Evolutionary conservation across 2,113 vertebrate genomes (phyloP).

Genomic region (Hassar affinis): DNA sequence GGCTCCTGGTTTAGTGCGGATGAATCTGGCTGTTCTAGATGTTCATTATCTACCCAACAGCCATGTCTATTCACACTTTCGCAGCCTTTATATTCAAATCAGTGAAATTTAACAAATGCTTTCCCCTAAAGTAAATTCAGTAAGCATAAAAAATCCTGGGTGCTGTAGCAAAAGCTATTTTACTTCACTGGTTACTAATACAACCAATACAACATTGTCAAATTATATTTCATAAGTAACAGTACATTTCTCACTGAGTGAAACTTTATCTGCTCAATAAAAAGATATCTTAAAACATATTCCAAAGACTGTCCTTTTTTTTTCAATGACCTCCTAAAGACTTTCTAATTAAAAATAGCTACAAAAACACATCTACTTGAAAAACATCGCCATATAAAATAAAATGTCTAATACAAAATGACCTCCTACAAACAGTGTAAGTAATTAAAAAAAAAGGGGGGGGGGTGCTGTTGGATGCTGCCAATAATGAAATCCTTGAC

Average conservation of each 20-base stretch:
- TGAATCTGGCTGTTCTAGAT: background rate
- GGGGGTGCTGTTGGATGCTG: background rate
- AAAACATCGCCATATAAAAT: no score
- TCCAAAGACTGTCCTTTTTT: background rate
- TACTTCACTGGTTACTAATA: background rate
- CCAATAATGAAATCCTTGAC: background rate
- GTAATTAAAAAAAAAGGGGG: background rate
- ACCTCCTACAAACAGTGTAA: background rate
- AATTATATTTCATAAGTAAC: background rate
- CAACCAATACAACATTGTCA: background rate
- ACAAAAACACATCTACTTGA: background rate
- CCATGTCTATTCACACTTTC: slow-evolving; percentile 35
- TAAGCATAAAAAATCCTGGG: background rate
- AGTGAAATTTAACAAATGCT: background rate
- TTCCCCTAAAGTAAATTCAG: background rate
- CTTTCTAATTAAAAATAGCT: background rate
- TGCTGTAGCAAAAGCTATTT: background rate
- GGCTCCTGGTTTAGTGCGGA: slow-evolving; percentile 22
- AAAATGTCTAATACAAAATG: no score
- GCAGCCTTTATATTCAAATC: background rate
- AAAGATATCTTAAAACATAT: background rate
- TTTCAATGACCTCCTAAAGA: background rate
- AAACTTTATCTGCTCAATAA: background rate
- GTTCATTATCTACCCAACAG: slow-evolving; percentile 43
- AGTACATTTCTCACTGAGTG: background rate